Conservation (phyloP, 2,888 invertebrate genomes). For the Petrolisthes cinctipes region DNA sequence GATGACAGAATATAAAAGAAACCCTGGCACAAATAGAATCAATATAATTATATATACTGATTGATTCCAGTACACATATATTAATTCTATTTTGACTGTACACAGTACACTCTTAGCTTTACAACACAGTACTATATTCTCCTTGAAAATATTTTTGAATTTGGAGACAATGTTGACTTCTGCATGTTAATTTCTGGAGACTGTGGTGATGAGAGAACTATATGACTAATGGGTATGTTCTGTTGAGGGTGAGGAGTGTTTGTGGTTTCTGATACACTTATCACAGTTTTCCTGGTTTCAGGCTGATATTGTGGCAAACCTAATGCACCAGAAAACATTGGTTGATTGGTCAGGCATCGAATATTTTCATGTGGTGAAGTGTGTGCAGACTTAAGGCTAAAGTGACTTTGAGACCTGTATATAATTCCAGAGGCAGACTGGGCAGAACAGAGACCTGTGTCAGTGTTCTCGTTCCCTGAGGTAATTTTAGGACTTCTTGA, state of each 20-base stretch:
- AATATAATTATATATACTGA: too few relatives aligned
- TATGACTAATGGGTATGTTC: conserved; percentile 43
- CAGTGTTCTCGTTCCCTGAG: conserved; percentile 32
- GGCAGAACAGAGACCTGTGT: background rate
- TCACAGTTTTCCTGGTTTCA: conserved; percentile 34
- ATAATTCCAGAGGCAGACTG: conserved; percentile 7
- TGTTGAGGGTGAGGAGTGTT: conserved; percentile 28
- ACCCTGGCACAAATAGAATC: too few relatives aligned
- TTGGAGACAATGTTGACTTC: conserved; percentile 53
- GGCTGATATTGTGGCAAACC: conserved; percentile 35
- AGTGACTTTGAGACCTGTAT: conserved; percentile 28
- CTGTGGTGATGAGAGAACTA: conserved; percentile 52
- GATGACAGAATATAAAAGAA: too few relatives aligned
- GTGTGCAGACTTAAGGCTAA: conserved; percentile 19
- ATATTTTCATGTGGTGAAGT: conserved; percentile 18
- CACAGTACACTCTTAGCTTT: too few relatives aligned
- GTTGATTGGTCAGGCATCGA: background rate
- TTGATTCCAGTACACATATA: too few relatives aligned
- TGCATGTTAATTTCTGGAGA: conserved; percentile 57
- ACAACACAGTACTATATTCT: conserved; percentile 26
- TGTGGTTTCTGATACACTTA: conserved; percentile 35
- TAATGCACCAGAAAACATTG: conserved; percentile 37
- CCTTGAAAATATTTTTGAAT: conserved; percentile 57
- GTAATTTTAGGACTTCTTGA: conserved; percentile 16
- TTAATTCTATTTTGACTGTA: too few relatives aligned